Evolutionary conservation across 23 tunicate genomes (phyloP).

Genomic region (Styela clava): DNA sequence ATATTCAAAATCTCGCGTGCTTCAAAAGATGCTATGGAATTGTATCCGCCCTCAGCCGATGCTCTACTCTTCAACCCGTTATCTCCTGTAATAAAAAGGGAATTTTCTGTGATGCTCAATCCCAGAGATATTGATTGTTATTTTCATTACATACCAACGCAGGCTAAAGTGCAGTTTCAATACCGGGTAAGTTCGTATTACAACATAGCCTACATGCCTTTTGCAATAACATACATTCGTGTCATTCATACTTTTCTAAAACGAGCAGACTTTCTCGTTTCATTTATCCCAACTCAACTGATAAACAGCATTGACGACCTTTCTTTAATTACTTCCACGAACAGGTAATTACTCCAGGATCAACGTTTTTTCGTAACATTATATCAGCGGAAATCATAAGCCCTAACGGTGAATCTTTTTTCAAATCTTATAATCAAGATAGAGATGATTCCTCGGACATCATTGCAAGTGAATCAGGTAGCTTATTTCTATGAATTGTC

Average conservation of each 20-base stretch:
- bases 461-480: constrained; percentile 5
- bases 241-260: too few relatives aligned
- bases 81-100: constrained; percentile 3
- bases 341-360: not conserved
- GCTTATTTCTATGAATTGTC: not conserved
- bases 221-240: too few relatives aligned
- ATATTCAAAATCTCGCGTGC: too few relatives aligned
- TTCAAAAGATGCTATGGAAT: too few relatives aligned
- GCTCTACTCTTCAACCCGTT: not conserved
- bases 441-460: not conserved
- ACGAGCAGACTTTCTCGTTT: too few relatives aligned
- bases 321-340: not conserved
- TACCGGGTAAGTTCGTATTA: constrained; percentile 12
- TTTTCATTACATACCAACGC: constrained; percentile 5
- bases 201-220: not conserved
- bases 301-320: not conserved
- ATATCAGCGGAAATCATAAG: not conserved
- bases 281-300: not conserved
- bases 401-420: not conserved
- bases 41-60: not conserved
- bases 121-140: constrained; percentile 9
- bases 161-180: constrained; percentile 22
- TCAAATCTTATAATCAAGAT: not conserved
- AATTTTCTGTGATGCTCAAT: constrained; percentile 3
- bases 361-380: not conserved